A percentile compares a stretch with the other conserved stretches of the same genome.
These are phyloP conservation scores for Marmota monax DNA, from an alignment of 2,113 vertebrate species.

Conservation along the genomic window DNA sequence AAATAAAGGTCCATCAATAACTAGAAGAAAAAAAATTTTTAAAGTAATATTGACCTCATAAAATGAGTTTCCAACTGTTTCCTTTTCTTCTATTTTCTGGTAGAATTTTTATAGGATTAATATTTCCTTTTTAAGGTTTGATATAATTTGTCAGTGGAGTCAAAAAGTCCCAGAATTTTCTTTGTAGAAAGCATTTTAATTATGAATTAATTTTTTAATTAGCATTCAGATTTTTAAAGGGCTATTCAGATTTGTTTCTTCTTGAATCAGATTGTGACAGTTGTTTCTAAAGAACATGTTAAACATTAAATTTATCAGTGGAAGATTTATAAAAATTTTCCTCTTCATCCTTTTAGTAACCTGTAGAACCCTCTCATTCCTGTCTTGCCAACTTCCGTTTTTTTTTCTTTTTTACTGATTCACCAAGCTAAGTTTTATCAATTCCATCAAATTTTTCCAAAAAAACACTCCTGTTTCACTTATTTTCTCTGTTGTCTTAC, in stretches of 20 bases:
- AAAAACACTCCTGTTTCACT: background rate
- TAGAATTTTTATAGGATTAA: background rate
- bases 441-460: background rate
- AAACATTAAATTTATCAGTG: slow-evolving; percentile 6
- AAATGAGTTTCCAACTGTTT: background rate
- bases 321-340: background rate
- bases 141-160: background rate
- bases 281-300: background rate
- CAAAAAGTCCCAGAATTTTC: background rate
- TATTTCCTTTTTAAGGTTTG: slow-evolving; percentile 10
- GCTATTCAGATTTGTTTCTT: slow-evolving; percentile 32
- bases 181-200: background rate
- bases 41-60: background rate
- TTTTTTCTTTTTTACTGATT: background rate
- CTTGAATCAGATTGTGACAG: background rate
- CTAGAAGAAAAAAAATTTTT: too few relatives aligned
- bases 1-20: too few relatives aligned
- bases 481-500: background rate
- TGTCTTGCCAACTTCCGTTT: background rate
- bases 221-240: too few relatives aligned
- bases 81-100: background rate
- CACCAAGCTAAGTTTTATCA: background rate
- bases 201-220: background rate
- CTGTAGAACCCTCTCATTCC: background rate
- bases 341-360: background rate